These are phyloP conservation scores for Gavialis gangeticus DNA, from an alignment of 2,113 vertebrate species.

Conservation along the genomic window DNA sequence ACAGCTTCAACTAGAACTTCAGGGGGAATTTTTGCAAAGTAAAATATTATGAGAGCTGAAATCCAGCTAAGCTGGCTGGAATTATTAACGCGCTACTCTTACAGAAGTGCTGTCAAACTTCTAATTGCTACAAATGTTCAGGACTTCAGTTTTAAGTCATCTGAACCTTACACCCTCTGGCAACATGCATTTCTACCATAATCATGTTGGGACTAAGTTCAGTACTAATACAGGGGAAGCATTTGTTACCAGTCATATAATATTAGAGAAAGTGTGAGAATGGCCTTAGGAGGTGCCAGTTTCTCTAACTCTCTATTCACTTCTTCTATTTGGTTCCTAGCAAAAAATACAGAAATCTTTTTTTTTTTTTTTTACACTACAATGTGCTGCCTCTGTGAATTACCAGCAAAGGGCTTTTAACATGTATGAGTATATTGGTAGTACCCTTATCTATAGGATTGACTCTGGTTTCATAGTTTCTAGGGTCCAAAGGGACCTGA, in stretches of 20 bases:
- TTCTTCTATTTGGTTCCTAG: background rate
- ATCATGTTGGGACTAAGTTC: background rate
- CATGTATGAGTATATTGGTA: background rate
- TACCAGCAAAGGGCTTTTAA: background rate
- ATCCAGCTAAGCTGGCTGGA: background rate
- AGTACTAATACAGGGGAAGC: background rate
- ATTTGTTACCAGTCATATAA: background rate
- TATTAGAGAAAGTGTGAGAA: background rate
- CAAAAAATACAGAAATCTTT: background rate
- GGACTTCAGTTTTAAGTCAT: background rate
- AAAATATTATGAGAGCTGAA: background rate
- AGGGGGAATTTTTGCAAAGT: background rate
- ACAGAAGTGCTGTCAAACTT: background rate
- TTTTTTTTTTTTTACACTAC: background rate
- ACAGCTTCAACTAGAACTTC: rapidly evolving
- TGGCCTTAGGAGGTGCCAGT: background rate
- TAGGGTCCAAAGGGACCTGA: too few species aligned
- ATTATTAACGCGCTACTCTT: rapidly evolving
- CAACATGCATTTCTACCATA: background rate
- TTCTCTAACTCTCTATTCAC: background rate
- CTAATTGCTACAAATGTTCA: background rate
- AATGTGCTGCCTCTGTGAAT: background rate
- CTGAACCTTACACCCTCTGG: background rate
- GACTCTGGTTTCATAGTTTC: background rate
- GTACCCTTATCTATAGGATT: background rate